phyloP scores from a whole-genome alignment of 1,140 invertebrate genomes.

The Drosophila setifemur region DNA sequence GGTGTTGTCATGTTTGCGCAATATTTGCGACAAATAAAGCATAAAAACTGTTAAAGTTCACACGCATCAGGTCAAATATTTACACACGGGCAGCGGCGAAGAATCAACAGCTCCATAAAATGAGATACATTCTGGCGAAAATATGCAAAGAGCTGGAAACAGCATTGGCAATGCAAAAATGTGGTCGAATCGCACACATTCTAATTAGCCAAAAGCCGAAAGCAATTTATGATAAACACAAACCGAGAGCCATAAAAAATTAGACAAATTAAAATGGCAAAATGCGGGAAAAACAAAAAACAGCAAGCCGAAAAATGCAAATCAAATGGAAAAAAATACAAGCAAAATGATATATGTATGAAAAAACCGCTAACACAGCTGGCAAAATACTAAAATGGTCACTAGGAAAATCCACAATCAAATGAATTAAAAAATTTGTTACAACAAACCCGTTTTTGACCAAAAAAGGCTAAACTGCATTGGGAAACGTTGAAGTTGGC shows the following conservation, averaged over 20 bases:
- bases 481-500: conserved; percentile 20
- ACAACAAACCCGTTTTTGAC: conserved; percentile 57
- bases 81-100: conserved; percentile 52
- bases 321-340: conserved; percentile 1
- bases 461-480: conserved; percentile 72
- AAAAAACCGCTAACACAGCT: no score
- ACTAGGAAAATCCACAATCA: conserved; percentile 27
- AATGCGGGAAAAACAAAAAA: conserved; percentile 2
- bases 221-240: conserved; percentile 67
- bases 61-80: conserved; percentile 80
- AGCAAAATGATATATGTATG: conserved; percentile 1
- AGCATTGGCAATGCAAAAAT: conserved; percentile 20
- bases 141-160: conserved; percentile 20
- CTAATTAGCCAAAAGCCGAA: conserved; percentile 50
- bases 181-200: conserved; percentile 48
- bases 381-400: conserved; percentile 26
- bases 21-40: conserved; percentile 82
- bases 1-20: conserved; percentile 66
- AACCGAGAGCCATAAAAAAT: conserved; percentile 27
- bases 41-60: conserved; percentile 81
- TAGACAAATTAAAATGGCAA: conserved; percentile 34
- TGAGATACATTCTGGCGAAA: no score
- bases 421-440: conserved; percentile 36
- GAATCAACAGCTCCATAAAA: conserved; percentile 32
- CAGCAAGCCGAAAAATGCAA: conserved; percentile 10